phyloP scores from a whole-genome alignment of 2,888 invertebrate species.

The Thyatira batis region DNA sequence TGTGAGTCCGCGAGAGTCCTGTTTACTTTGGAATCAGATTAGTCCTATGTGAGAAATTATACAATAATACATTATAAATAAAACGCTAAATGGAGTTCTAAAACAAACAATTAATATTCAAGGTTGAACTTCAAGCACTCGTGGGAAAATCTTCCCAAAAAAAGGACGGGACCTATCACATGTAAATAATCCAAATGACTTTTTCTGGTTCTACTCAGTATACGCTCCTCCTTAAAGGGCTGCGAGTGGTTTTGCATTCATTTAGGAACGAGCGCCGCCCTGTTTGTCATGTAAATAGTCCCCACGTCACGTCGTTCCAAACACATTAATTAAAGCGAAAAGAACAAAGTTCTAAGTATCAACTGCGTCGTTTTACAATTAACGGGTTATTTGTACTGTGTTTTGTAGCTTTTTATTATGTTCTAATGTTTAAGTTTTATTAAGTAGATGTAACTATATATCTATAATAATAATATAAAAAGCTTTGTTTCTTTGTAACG shows the following conservation, averaged over 20 bases:
- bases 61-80: too few species aligned
- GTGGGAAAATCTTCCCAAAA: not conserved
- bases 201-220: conserved; percentile 1
- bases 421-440: too few species aligned
- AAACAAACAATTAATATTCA: not conserved
- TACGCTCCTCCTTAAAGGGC: not conserved
- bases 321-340: not conserved
- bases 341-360: not conserved
- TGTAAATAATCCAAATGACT: conserved; percentile 2
- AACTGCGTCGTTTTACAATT: not conserved
- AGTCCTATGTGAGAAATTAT: too few species aligned
- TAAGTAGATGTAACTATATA: too few species aligned
- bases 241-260: not conserved
- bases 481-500: too few species aligned
- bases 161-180: not conserved
- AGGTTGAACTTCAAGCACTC: not conserved
- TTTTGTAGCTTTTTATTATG: not conserved
- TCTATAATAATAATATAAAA: too few species aligned
- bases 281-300: conserved; percentile 1
- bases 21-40: too few species aligned
- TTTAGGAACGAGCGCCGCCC: not conserved
- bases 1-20: too few species aligned
- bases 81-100: too few species aligned
- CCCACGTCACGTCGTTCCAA: not conserved
- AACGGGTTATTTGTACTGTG: not conserved